phyloP scores from a whole-genome alignment of 2,797 vertebrate species.

The Enteromius mattozi region DNA sequence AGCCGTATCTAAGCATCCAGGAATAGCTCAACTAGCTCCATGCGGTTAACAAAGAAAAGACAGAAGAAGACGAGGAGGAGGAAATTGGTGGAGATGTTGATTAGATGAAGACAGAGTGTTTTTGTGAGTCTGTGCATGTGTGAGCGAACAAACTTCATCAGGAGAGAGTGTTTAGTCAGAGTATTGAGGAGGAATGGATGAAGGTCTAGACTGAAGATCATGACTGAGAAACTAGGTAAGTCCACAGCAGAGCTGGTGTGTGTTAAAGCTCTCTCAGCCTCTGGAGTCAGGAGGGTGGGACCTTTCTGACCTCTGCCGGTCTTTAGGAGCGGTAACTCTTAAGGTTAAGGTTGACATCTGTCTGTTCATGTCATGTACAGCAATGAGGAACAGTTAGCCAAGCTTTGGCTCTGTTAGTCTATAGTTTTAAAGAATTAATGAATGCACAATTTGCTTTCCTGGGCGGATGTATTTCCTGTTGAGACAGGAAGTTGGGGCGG shows the following conservation, averaged over 20 bases:
- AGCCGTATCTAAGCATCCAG: slow-evolving; percentile 72
- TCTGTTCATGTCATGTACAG: not conserved
- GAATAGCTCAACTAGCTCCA: slow-evolving; percentile 70
- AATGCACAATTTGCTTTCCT: not conserved
- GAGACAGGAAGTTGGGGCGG: not conserved
- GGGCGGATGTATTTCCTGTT: not conserved
- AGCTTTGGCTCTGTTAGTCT: not conserved
- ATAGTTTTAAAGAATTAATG: not conserved
- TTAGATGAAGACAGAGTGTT: not conserved
- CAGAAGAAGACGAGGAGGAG: not conserved
- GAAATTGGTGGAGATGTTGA: slow-evolving; percentile 10
- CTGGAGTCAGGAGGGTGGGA: not conserved
- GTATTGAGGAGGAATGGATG: slow-evolving; percentile 35
- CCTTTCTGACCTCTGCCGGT: not conserved
- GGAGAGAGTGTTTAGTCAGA: not conserved
- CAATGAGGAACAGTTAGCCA: not conserved
- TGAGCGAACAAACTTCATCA: not conserved
- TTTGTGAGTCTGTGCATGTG: not conserved
- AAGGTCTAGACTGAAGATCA: slow-evolving; percentile 25
- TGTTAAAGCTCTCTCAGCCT: not conserved
- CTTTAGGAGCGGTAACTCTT: not conserved
- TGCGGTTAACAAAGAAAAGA: slow-evolving; percentile 23
- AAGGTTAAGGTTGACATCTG: not conserved
- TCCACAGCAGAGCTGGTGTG: not conserved
- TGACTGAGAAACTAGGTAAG: slow-evolving; percentile 58